Evolutionary conservation across 2,797 vertebrate genomes (phyloP), one percentile per base, ranked within the genome.

Genomic region (Notoglanidium macrostoma): DNA sequence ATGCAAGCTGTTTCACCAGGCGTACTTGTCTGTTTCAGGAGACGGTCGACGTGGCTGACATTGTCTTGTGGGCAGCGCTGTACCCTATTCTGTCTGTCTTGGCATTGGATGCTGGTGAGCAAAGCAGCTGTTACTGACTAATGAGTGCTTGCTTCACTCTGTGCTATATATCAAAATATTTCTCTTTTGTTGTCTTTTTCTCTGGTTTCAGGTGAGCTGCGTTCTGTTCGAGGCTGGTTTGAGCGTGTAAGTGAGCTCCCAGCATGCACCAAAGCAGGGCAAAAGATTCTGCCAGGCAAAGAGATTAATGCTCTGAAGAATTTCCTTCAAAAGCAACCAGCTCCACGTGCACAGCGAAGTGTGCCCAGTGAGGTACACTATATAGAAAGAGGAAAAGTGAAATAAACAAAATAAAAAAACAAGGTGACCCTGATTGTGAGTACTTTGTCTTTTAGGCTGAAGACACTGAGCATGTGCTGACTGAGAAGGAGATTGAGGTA

Each of bases 51-150:
- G 92, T 97, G 63, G 97, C 96, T 46, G 98, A 99, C 86, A 91
- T 98, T 87, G 97, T 97, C 85, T 92, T 98, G 85, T 98, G 97
- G 97, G 97, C 95, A 3, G 93, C 96, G 0, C 91, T 99, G 0
- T 96, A 94, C 79, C 97, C 97, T 0, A 35, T 98, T 89, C 92
- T 98, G 5, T 95, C 91, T 46, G 95, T 97, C 49, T 89, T 76
- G 0, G 12, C 78, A 65, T 65, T 89, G 80, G 55, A 87, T 44
- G 32, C 17, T 5, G 94, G 96, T 96, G 90, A 93, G 92, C 87
- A 7, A 65, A 40, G 19, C 1, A 2, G 40, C n/a, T 19, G 15
- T 65, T 49, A 49, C 17, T 5, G 32, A 9, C 35, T 40, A 23
- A 59, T 14, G 19, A 5, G 19, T 40, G 5, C n/a, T 32, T 54